phyloP scores from a whole-genome alignment of 2,113 vertebrate species.

The Mus spicilegus region DNA sequence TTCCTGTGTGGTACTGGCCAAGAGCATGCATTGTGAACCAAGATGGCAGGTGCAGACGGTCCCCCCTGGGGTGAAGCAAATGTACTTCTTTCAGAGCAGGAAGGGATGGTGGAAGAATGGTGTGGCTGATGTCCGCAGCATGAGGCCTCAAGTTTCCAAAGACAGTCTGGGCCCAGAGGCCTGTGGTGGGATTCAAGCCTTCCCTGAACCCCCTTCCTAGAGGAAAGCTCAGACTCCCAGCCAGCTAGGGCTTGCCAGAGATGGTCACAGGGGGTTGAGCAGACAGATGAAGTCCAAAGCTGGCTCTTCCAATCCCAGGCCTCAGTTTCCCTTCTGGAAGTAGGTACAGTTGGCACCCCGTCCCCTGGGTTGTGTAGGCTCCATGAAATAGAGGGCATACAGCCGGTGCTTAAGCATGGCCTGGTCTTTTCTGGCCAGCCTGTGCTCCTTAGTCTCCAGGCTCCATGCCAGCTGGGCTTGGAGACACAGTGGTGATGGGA shows the following conservation, averaged over 20 bases:
- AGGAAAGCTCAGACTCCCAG: background rate
- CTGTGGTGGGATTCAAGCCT: background rate
- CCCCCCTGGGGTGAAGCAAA: background rate
- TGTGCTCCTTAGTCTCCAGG: background rate
- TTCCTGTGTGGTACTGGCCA: background rate
- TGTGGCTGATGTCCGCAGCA: too few species aligned
- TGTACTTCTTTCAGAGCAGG: background rate
- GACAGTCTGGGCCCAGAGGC: background rate
- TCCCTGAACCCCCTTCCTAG: background rate
- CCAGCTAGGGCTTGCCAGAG: background rate
- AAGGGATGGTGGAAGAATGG: background rate
- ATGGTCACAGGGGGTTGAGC: background rate
- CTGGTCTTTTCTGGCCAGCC: background rate
- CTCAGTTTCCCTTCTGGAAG: background rate
- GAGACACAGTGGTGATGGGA: background rate
- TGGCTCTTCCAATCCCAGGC: background rate
- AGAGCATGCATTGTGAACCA: too few species aligned
- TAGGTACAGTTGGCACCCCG: background rate
- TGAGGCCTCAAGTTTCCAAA: background rate
- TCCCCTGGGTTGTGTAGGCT: background rate
- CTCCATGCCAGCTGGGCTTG: background rate
- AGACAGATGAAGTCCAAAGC: background rate
- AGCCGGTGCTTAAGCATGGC: background rate
- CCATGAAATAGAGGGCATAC: background rate
- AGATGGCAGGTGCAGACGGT: background rate